Evolutionary conservation across 2,797 vertebrate species (phyloP).

Genomic region (Myotis vivesi): DNA sequence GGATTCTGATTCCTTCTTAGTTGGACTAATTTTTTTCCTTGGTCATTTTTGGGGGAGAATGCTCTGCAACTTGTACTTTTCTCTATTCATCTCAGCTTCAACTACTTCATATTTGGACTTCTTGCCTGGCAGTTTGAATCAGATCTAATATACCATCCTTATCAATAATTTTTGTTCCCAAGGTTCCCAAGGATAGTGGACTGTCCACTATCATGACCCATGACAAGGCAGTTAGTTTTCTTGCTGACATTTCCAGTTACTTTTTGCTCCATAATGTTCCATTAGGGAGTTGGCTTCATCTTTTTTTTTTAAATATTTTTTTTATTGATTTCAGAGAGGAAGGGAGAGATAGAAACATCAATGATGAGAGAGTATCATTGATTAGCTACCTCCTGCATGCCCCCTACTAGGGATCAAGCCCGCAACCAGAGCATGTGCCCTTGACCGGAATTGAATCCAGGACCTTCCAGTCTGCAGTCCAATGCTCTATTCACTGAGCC

Average conservation of each 20-base stretch:
- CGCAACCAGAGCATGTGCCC: too few relatives aligned
- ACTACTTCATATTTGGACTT: constrained; percentile 96
- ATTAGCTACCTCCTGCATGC: too few relatives aligned
- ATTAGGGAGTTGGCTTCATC: constrained; percentile 89
- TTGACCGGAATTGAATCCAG: too few relatives aligned
- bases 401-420: too few relatives aligned
- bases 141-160: constrained; percentile 94
- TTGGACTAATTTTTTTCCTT: constrained; percentile 81
- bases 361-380: too few relatives aligned
- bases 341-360: too few relatives aligned
- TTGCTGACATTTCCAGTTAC: constrained; percentile 96
- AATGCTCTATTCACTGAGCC: too few relatives aligned
- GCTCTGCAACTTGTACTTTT: constrained; percentile 77
- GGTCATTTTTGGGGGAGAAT: constrained; percentile 79
- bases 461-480: too few relatives aligned
- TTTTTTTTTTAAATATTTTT: too few relatives aligned
- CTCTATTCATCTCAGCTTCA: constrained; percentile 89
- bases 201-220: constrained; percentile 93
- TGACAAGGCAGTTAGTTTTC: constrained; percentile 94
- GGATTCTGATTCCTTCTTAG: constrained; percentile 77
- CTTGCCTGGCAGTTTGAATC: constrained; percentile 94
- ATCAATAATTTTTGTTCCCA: constrained; percentile 90
- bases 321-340: too few relatives aligned
- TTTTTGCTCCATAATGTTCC: constrained; percentile 95
- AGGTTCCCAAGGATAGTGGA: constrained; percentile 78